Percentiles rank a stretch among this genome's conserved stretches.
Evolutionary conservation across 2,797 vertebrate genomes (phyloP).

Genomic region (Oreochromis mossambicus): DNA sequence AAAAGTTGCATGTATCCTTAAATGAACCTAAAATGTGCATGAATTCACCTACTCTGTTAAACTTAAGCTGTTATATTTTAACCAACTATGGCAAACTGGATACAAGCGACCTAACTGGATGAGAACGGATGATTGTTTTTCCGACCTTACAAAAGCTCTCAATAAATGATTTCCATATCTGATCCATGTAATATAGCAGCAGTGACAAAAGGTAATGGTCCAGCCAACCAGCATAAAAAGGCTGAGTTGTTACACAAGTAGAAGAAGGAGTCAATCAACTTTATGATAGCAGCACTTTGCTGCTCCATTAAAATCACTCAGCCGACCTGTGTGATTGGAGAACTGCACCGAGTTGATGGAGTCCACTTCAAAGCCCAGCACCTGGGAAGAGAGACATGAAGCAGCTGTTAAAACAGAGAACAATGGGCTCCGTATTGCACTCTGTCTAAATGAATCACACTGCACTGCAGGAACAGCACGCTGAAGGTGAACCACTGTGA

Average conservation of each 20-base stretch:
- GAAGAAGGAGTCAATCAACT: background rate
- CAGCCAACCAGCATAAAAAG: background rate
- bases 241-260: background rate
- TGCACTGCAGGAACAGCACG: background rate
- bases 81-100: background rate
- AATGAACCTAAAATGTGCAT: background rate
- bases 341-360: constrained; percentile 98
- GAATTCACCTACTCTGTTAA: background rate
- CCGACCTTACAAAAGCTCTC: background rate
- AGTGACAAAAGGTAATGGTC: background rate
- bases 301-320: background rate
- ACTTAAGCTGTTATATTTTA: background rate
- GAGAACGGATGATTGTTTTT: background rate
- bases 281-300: background rate
- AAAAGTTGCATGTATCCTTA: background rate
- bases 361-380: constrained; percentile 96
- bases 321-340: constrained; percentile 96
- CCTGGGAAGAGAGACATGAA: constrained; percentile 68
- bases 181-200: background rate
- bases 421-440: background rate
- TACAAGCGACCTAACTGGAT: background rate
- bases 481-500: background rate
- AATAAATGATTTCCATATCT: background rate
- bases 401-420: constrained; percentile 20
- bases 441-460: background rate